Evolutionary conservation across 2,113 vertebrate genomes (phyloP).

Genomic region (Heteronetta atricapilla): DNA sequence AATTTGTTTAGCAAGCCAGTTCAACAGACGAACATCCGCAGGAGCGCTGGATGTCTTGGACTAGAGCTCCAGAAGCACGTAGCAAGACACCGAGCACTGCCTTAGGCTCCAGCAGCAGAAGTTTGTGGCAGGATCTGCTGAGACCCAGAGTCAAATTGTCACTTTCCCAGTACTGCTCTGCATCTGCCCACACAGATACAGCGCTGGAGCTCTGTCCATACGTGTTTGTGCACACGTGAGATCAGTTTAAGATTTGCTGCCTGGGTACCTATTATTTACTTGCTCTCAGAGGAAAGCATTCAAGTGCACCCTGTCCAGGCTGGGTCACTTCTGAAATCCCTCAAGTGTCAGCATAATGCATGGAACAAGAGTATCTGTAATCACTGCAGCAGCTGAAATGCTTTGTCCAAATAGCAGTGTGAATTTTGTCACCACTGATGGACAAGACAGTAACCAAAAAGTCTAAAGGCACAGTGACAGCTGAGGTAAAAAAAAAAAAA

Average conservation of each 20-base stretch:
- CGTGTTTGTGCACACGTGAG: not conserved
- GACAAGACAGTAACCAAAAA: not conserved
- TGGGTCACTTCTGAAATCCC: not conserved
- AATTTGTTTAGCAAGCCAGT: not conserved
- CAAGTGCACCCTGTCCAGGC: not conserved
- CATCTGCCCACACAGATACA: not conserved
- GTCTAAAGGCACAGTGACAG: not conserved
- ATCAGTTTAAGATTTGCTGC: not conserved
- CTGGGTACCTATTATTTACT: not conserved
- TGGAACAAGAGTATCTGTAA: not conserved
- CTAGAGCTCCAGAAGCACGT: not conserved
- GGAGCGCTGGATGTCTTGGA: not conserved
- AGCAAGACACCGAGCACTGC: not conserved
- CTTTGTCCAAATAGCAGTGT: not conserved
- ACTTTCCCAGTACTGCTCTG: not conserved
- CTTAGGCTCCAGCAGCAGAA: not conserved
- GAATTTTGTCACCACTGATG: not conserved
- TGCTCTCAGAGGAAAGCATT: not conserved
- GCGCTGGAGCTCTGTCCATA: not conserved
- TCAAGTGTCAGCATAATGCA: not conserved
- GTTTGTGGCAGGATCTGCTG: not conserved
- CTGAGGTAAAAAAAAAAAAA: not conserved
- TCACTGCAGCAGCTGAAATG: rapidly evolving
- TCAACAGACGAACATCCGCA: not conserved
- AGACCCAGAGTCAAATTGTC: not conserved